Evolutionary conservation across 1,140 invertebrate genomes (phyloP).

Genomic region (Brachionus manjavacas): DNA sequence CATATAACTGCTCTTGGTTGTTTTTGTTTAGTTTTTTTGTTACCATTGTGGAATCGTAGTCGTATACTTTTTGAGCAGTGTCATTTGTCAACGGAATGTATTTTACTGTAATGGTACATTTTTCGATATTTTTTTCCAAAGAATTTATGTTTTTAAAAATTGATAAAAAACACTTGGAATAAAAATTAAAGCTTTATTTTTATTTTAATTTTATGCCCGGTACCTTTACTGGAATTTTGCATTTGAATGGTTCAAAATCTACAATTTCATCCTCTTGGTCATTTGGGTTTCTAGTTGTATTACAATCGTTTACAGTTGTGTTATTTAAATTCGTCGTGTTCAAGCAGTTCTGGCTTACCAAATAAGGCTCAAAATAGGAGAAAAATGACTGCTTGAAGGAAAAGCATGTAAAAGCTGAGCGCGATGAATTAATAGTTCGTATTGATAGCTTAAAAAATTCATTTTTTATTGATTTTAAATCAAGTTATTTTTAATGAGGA

Average conservation of each 20-base stretch:
- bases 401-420: slow-evolving; percentile 33
- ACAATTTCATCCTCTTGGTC: background rate
- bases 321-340: slow-evolving; percentile 26
- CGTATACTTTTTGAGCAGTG: slow-evolving; percentile 14
- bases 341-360: background rate
- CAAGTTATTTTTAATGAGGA: too few relatives aligned
- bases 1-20: slow-evolving; percentile 35
- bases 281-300: background rate
- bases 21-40: slow-evolving; percentile 29
- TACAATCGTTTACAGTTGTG: background rate
- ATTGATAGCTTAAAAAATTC: background rate
- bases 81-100: slow-evolving; percentile 20
- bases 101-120: slow-evolving; percentile 41
- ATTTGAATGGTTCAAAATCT: slow-evolving; percentile 12
- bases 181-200: background rate
- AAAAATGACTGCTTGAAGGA: slow-evolving; percentile 36
- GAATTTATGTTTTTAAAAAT: slow-evolving; percentile 41
- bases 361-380: slow-evolving; percentile 35
- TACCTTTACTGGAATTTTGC: slow-evolving; percentile 35
- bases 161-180: slow-evolving; percentile 5
- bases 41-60: slow-evolving; percentile 33
- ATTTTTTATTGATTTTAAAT: background rate
- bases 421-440: slow-evolving; percentile 28
- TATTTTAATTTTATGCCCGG: background rate
- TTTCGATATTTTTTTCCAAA: slow-evolving; percentile 38